phyloP scores from a whole-genome alignment of 2,888 invertebrate species.

The Apotomis betuletana region DNA sequence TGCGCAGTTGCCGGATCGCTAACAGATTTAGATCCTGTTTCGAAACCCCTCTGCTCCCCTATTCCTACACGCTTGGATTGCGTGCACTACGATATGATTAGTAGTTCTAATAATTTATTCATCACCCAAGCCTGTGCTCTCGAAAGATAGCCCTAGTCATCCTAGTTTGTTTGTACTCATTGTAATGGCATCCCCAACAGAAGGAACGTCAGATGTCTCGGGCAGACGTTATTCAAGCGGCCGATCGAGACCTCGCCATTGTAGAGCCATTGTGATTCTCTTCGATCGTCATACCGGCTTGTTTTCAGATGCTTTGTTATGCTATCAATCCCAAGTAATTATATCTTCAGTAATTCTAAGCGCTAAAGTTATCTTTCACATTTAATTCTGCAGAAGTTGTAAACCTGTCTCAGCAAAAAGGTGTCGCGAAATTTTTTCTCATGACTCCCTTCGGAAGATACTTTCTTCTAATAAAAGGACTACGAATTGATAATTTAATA shows the following conservation, averaged over 20 bases:
- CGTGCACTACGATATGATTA: too few relatives aligned
- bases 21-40: too few relatives aligned
- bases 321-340: conserved; percentile 3
- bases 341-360: background rate
- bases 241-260: conserved; percentile 20
- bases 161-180: conserved; percentile 20
- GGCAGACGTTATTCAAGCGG: conserved; percentile 9
- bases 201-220: conserved; percentile 33
- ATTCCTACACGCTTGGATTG: too few relatives aligned
- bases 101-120: background rate
- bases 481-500: too few relatives aligned
- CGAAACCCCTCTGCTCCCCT: too few relatives aligned
- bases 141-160: conserved; percentile 5
- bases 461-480: too few relatives aligned
- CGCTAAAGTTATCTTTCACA: background rate
- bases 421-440: too few relatives aligned
- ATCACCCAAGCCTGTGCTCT: background rate
- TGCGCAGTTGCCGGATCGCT: too few relatives aligned
- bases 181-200: conserved; percentile 19
- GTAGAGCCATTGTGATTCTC: conserved; percentile 18
- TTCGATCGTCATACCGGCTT: conserved; percentile 12
- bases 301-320: background rate
- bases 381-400: background rate
- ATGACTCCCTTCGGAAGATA: background rate
- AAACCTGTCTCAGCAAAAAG: background rate